phyloP scores from a whole-genome alignment of 2,888 invertebrate genomes.

The Parasteatoda lunata region DNA sequence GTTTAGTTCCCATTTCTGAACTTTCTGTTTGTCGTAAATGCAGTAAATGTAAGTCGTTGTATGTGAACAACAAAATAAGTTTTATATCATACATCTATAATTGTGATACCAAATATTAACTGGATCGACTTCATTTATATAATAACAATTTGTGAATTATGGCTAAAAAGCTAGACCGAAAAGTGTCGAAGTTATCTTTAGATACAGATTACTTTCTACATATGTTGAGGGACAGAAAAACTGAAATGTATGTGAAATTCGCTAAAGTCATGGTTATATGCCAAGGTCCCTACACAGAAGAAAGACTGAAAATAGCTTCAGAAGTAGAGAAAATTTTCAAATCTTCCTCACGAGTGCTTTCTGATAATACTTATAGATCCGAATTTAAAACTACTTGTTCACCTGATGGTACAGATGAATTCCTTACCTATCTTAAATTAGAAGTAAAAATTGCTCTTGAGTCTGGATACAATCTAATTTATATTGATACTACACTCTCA shows the following conservation, averaged over 20 bases:
- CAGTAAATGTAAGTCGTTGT: no score
- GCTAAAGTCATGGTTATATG: constrained; percentile 46
- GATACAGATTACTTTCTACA: constrained; percentile 6
- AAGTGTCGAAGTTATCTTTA: not conserved
- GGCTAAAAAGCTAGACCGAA: no score
- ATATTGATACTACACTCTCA: constrained; percentile 32
- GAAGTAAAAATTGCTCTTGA: constrained; percentile 13
- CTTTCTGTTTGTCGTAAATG: no score
- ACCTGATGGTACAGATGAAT: constrained; percentile 4
- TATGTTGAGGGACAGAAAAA: constrained; percentile 28
- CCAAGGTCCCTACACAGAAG: constrained; percentile 23
- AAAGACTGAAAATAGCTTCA: not conserved
- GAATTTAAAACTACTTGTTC: not conserved
- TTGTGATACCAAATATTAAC: no score
- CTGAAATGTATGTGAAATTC: constrained; percentile 59
- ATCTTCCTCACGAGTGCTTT: constrained; percentile 18
- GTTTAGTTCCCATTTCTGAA: no score
- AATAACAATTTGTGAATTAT: no score
- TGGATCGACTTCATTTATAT: no score
- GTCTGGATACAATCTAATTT: constrained; percentile 32
- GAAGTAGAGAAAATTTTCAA: constrained; percentile 4
- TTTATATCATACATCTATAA: no score
- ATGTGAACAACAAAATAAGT: no score
- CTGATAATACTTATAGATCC: constrained; percentile 18
- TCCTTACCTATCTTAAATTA: constrained; percentile 13